Conservation (phyloP, 2,797 vertebrate genomes). For the Poeciliopsis turneri region DNA sequence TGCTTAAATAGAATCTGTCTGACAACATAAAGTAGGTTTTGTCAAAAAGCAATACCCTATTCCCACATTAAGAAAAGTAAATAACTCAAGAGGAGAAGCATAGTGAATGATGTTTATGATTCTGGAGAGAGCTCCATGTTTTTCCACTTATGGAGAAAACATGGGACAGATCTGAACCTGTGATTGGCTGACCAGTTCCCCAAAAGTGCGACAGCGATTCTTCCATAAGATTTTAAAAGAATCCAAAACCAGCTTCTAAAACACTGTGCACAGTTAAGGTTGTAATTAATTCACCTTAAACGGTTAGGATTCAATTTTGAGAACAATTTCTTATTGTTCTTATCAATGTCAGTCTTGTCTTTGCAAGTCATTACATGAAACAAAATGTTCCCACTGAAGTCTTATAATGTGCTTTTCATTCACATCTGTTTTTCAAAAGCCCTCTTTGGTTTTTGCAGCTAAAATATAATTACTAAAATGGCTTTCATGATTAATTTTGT, state of each 20-base stretch:
- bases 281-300: background rate
- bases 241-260: background rate
- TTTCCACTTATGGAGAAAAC: background rate
- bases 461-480: constrained; percentile 7
- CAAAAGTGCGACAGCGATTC: background rate
- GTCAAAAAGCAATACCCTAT: background rate
- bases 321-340: background rate
- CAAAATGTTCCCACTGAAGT: background rate
- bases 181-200: background rate
- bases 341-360: no score
- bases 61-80: background rate
- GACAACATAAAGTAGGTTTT: background rate
- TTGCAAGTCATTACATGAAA: no score
- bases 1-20: background rate
- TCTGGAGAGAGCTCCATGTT: background rate
- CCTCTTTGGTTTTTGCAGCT: background rate
- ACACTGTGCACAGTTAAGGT: background rate
- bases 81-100: background rate
- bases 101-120: background rate
- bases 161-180: background rate
- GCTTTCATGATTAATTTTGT: constrained; percentile 9
- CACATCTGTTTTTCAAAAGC: background rate
- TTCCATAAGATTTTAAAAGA: background rate
- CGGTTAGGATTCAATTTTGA: background rate
- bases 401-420: background rate